Evolutionary conservation across 2,888 invertebrate genomes (phyloP), one percentile per base, ranked within the genome.

Genomic region (Caenorhabditis angaria): DNA sequence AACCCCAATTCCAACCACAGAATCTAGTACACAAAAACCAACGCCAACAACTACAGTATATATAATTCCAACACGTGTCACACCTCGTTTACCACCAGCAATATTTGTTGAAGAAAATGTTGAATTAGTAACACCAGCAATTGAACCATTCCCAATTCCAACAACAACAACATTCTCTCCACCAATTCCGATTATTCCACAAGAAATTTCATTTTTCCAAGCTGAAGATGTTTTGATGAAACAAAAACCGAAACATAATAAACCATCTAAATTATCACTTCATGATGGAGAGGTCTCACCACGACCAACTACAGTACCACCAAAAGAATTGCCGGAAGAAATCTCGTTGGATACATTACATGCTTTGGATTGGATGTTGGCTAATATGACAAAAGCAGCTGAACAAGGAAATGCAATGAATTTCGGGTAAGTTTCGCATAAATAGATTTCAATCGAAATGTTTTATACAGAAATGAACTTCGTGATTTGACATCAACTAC

Each of bases 301-400:
- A 10, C 25, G 54, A 14, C 61, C 61, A 0, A 56, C 56, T 12
- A 48, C 61, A 5, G n/a, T 18, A n/a, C 24, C 53, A 27, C 29
- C 55, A n/a, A 55, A 55, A 29, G 2, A 27, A 55, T 6, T 55
- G 14, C 55, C 55, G 3, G 29, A 27, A 53, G 76, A 75, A 28
- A 72, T 82, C 12, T 78, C 77, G 8, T 57, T 72, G 18, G 86
- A 85, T 69, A 86, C 86, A 0, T 76, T 81, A 25, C 78, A 77
- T 48, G 86, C 86, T 10, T 66, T 86, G 22, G 83, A 86, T 61
- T 86, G 85, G 85, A 83, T 86, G 83, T 57, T 86, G 67, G 79
- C 80, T 20, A 84, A 84, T 61, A 83, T 86, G 78, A 81, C 81
- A 10, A 76, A 80, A 56, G 84, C 85, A 0, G 82, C 84, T 1